Evolutionary conservation across 2,888 invertebrate genomes (phyloP).

Genomic region (Torymus aiolomorphi): DNA sequence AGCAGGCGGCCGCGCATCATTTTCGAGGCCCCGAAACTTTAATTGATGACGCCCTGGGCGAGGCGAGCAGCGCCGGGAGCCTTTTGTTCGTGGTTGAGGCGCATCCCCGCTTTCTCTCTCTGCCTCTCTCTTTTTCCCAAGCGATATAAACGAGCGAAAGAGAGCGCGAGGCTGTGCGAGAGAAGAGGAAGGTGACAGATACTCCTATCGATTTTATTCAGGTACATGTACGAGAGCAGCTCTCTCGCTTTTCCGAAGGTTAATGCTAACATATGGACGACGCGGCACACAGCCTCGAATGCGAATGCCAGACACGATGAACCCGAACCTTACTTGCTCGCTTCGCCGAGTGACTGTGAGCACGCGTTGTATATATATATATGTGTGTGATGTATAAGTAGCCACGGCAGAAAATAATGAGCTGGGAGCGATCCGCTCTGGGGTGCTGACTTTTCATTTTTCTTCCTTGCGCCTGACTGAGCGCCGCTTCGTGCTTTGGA

Average conservation of each 20-base stretch:
- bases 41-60: conserved; percentile 62
- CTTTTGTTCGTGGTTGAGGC: conserved; percentile 44
- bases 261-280: conserved; percentile 47
- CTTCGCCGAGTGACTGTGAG: no score
- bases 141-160: conserved; percentile 32
- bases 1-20: conserved; percentile 51
- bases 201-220: conserved; percentile 49
- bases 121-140: conserved; percentile 42
- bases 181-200: conserved; percentile 27
- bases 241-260: conserved; percentile 27
- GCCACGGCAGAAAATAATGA: not conserved
- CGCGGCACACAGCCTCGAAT: conserved; percentile 5
- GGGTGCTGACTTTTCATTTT: no score
- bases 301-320: conserved; percentile 9
- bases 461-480: no score
- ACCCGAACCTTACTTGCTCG: not conserved
- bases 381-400: not conserved
- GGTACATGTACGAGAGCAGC: conserved; percentile 16
- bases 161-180: conserved; percentile 21
- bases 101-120: not conserved
- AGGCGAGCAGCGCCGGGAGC: conserved; percentile 8
- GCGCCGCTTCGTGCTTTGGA: no score
- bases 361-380: no score
- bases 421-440: no score
- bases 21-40: conserved; percentile 57